Evolutionary conservation across 2,113 vertebrate genomes (phyloP).

Genomic region (Coracopsis vasa): DNA sequence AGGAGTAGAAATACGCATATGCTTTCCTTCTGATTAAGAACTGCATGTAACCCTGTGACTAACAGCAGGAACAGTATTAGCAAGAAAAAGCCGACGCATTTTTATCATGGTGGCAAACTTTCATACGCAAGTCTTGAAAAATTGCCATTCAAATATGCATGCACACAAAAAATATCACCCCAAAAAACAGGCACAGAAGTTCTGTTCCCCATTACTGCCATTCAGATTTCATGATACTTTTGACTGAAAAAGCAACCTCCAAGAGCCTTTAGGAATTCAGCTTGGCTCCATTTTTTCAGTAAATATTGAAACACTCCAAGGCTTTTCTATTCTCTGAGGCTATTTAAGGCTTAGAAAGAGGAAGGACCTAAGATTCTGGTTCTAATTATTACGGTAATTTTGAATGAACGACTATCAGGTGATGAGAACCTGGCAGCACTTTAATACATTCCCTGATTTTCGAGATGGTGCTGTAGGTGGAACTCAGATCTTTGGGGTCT

Average conservation of each 20-base stretch:
- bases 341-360: background rate
- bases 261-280: background rate
- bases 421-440: background rate
- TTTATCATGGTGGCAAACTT: background rate
- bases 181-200: background rate
- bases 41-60: background rate
- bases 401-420: background rate
- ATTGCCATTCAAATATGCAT: background rate
- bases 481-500: background rate
- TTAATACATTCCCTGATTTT: background rate
- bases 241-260: background rate
- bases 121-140: background rate
- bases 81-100: background rate
- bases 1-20: background rate
- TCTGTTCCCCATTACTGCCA: background rate
- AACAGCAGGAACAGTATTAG: background rate
- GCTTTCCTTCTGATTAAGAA: background rate
- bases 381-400: slow-evolving; percentile 37
- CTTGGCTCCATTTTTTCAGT: slow-evolving; percentile 21
- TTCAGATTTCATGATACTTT: background rate
- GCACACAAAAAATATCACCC: background rate
- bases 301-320: background rate
- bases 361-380: background rate
- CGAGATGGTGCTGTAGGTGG: background rate
- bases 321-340: background rate